These are phyloP conservation scores for Phrynocephalus vlangalii DNA, from an alignment of 2,797 vertebrate genomes.

Conservation along the genomic window DNA sequence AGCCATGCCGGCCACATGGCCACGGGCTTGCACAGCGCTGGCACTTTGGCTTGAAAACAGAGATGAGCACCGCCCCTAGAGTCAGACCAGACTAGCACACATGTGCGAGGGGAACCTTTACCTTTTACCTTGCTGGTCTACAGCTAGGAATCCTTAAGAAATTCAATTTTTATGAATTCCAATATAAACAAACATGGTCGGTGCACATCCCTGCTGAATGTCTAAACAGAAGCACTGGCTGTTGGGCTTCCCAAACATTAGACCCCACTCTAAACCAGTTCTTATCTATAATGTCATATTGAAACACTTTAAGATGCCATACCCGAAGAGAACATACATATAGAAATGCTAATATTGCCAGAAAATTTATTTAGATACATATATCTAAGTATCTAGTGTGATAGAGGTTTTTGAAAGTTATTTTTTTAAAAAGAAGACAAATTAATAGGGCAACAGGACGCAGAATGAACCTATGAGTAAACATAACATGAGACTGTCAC, in stretches of 20 bases:
- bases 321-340: neutral
- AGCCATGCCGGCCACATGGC: no score
- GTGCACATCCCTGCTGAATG: neutral
- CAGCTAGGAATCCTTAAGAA: neutral
- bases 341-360: neutral
- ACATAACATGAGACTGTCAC: neutral
- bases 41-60: no score
- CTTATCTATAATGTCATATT: neutral
- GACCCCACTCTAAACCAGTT: neutral
- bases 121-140: no score
- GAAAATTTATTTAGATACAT: neutral
- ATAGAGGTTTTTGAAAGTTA: no score
- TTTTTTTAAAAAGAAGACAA: neutral
- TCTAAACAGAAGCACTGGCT: neutral
- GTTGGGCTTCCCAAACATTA: neutral
- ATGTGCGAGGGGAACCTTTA: no score
- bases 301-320: neutral
- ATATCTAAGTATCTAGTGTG: neutral
- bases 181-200: neutral
- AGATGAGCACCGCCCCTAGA: no score
- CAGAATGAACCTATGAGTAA: neutral
- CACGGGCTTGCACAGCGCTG: no score
- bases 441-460: neutral
- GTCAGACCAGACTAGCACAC: no score
- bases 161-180: neutral